A percentile compares a stretch with the other conserved stretches of the same genome.
Evolutionary conservation across 2,888 invertebrate species (phyloP).

Genomic region (Chymomyza fuscimana): DNA sequence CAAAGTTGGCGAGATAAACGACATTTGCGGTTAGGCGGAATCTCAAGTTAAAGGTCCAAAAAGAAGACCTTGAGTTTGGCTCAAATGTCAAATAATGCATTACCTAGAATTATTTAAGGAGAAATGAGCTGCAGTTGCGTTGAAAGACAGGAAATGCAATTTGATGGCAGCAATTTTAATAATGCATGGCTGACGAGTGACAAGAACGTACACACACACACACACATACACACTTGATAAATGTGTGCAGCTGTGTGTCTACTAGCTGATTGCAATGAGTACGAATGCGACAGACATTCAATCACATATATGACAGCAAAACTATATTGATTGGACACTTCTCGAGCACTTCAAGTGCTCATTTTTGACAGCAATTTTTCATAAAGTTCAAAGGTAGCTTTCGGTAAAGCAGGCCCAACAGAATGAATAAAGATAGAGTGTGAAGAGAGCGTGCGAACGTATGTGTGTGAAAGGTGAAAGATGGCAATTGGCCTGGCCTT

Average conservation of each 20-base stretch:
- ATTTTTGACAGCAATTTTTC: slow-evolving; percentile 24
- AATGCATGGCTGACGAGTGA: slow-evolving; percentile 27
- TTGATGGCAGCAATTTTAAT: slow-evolving; percentile 33
- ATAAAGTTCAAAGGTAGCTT: slow-evolving; percentile 11
- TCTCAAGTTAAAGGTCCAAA: neutral
- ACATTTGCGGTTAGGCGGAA: neutral
- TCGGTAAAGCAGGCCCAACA: neutral
- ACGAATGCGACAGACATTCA: neutral
- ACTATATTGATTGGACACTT: slow-evolving; percentile 14
- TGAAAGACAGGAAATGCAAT: slow-evolving; percentile 37
- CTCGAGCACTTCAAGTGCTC: slow-evolving; percentile 8
- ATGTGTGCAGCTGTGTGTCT: slow-evolving; percentile 6
- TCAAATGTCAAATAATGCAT: neutral
- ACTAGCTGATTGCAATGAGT: slow-evolving; percentile 33
- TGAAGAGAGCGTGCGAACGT: neutral
- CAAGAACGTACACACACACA: neutral
- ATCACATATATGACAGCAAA: neutral
- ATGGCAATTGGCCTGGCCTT: slow-evolving; percentile 50
- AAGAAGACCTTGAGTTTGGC: neutral
- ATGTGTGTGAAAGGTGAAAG: neutral
- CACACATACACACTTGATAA: too few relatives aligned
- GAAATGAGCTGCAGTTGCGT: neutral
- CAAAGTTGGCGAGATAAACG: neutral
- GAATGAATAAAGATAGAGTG: neutral
- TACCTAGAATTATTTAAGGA: neutral